A percentile compares a stretch with the other conserved stretches of the same genome.
These are phyloP conservation scores for Arctopsyche grandis DNA, from an alignment of 1,140 invertebrate genomes.

Conservation along the genomic window DNA sequence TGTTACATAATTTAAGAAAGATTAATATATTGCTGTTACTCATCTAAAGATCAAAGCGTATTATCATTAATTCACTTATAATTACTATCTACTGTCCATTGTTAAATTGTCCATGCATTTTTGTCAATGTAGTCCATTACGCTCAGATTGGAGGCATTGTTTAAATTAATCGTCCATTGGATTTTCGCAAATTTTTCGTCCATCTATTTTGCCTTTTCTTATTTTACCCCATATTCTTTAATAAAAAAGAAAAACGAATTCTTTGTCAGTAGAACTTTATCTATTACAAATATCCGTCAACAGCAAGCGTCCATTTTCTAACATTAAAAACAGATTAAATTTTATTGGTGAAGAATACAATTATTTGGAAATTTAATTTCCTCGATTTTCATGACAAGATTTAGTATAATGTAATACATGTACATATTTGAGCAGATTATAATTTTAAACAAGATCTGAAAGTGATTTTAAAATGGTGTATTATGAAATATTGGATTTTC, in stretches of 20 bases:
- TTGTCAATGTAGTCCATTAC: constrained; percentile 11
- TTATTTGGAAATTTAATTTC: constrained; percentile 37
- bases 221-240: constrained; percentile 13
- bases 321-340: constrained; percentile 23
- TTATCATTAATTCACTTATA: neutral
- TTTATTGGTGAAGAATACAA: constrained; percentile 1
- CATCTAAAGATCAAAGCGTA: no score
- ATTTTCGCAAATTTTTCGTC: constrained; percentile 24
- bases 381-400: neutral
- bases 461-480: no score
- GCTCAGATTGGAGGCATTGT: neutral
- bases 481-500: no score
- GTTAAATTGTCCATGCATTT: constrained; percentile 14
- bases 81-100: constrained; percentile 7
- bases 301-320: constrained; percentile 38
- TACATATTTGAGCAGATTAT: no score
- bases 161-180: constrained; percentile 14
- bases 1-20: no score
- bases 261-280: neutral
- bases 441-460: no score
- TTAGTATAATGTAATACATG: no score
- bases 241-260: neutral
- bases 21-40: no score
- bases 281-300: constrained; percentile 26
- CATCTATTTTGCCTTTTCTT: constrained; percentile 18